Base-by-base conservation (phyloP, 2,888 invertebrate genomes). In the Lutraria lutraria region DNA sequence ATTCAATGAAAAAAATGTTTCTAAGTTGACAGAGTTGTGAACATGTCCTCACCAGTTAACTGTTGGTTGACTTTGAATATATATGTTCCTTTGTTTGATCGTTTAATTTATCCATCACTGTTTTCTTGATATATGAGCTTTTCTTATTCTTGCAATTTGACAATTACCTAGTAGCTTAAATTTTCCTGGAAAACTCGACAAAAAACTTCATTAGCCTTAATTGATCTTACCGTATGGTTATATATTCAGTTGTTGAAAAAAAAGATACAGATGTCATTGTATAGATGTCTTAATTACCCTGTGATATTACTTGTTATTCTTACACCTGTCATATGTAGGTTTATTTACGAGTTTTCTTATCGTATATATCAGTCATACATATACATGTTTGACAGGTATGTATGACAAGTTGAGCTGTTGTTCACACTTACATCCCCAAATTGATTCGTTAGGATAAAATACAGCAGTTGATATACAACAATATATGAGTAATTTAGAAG, bases 301-400 rank as follows among this genome's bases (percentile, higher is more conserved):
- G 25, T 25, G 25, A 25, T 68, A 25, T 10, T 3, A 4, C 12
- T 25, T 6, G 21, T n/a, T 63, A n/a, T n/a, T 16, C n/a, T n/a
- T 63, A 63, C 25, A 68, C 63, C 25, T 68, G 63, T 68, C 63
- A 12, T 25, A 68, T 25, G 8, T 68, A n/a, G 25, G 63, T 68
- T 25, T 68, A 25, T 68, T 68, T 68, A 68, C 25, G 63, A 68
- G 63, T 34, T 31, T 34, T 19, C 10, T 29, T 25, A 25, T 31
- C 29, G 31, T n/a, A n/a, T 76, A 76, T 31, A 76, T 76, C 76
- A 76, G 31, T 76, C 76, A 25, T 76, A 76, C 34, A 34, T 76
- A 19, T 31, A 76, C 76, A 76, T 31, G 19, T 31, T 19, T 76
- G 76, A 76, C 76, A 76, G 76, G 6, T 19, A 34, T 31, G 6